These are phyloP conservation scores for Australoheros facetus DNA, from an alignment of 2,797 vertebrate genomes.

Conservation along the genomic window DNA sequence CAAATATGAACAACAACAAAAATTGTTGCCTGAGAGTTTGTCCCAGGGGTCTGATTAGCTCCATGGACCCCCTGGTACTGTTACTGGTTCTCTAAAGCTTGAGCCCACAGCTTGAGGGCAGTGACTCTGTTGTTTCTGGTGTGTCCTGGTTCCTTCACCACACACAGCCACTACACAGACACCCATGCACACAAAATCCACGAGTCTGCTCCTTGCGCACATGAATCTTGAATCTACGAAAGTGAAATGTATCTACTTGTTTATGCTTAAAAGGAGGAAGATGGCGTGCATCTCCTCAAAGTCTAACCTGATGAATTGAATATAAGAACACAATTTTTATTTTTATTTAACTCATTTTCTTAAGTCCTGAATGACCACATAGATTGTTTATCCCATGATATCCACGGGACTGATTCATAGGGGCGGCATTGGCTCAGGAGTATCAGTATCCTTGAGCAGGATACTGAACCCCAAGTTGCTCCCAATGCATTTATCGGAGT, in stretches of 20 bases:
- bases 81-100: slow-evolving; percentile 47
- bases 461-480: too few relatives aligned
- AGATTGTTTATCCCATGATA: neutral
- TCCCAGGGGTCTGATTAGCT: slow-evolving; percentile 78
- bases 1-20: slow-evolving; percentile 62
- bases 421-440: too few relatives aligned
- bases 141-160: slow-evolving; percentile 21
- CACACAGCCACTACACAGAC: slow-evolving; percentile 7
- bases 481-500: too few relatives aligned
- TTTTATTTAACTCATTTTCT: slow-evolving; percentile 2
- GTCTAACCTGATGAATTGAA: slow-evolving; percentile 12
- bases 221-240: slow-evolving; percentile 31
- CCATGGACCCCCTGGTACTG: slow-evolving; percentile 57
- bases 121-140: slow-evolving; percentile 34
- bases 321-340: neutral
- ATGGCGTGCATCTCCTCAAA: slow-evolving; percentile 1
- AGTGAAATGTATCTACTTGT: neutral
- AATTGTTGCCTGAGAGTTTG: slow-evolving; percentile 59
- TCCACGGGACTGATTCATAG: neutral
- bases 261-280: slow-evolving; percentile 14
- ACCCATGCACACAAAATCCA: slow-evolving; percentile 1
- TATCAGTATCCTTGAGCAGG: too few relatives aligned
- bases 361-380: neutral
- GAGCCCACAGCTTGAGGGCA: slow-evolving; percentile 53
- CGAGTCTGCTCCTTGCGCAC: slow-evolving; percentile 5